Evolutionary conservation across 2,888 invertebrate genomes (phyloP), one percentile per base, ranked within the genome.

Genomic region (Pherbina coryleti): DNA sequence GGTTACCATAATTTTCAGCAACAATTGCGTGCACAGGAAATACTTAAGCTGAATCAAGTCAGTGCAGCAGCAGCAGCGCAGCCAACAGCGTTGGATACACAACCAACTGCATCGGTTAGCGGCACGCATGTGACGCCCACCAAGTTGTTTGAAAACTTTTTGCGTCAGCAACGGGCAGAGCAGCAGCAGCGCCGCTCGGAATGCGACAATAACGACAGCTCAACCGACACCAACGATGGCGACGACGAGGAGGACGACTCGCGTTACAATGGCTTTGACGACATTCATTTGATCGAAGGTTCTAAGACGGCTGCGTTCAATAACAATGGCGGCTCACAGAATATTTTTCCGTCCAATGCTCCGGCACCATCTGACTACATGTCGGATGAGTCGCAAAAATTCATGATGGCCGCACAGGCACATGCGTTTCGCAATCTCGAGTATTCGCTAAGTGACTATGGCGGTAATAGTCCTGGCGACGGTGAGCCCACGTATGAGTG

Each of bases 1-100:
- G 88, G 91, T 84, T 91, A 92, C 90, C 91, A 92, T 89, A 92
- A 91, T 90, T 92, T 91, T 83, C 89, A 88, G 85, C 90, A 91
- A 89, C 92, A 92, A 89, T 85, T 88, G 73, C 84, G 88, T 3
- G 86, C 86, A 5, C 88, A 89, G 75, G 89, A 89, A 78, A 83
- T 89, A 1, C 60, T 76, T 8, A 82, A 84, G 66, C 86, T 84
- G 22, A 86, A 86, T 64, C 72, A 77, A 22, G 55, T 49, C 7
- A 55, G 49, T 80, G 8, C 79, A 79, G 14, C 57, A 34, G 53
- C 44, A 5, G 17, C 28, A 22, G 55, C 28, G 37, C 22, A 8
- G 37, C 66, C 82, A 3, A 57, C 78, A 2, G 77, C 82, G 37
- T 57, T 70, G 3, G 64, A n/a, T 73, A 17, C 79, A 79, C 44